A percentile compares a stretch with the other conserved stretches of the same genome.
Evolutionary conservation across 2,113 vertebrate species (phyloP).

Genomic region (Gallinago paraguaiae): DNA sequence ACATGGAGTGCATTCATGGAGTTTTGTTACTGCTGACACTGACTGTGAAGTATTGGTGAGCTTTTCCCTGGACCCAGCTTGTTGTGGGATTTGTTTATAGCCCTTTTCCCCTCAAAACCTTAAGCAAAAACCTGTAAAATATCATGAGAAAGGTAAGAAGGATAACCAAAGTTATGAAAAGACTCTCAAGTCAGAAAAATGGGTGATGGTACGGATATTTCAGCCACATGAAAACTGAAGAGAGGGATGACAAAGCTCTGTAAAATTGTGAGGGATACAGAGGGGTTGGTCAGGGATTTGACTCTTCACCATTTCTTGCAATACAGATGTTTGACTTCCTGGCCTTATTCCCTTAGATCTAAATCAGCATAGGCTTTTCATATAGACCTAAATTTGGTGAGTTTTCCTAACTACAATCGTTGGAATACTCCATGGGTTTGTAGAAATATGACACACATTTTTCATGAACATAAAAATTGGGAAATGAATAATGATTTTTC

Average conservation of each 20-base stretch:
- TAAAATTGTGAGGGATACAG: background rate
- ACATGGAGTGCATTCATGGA: background rate
- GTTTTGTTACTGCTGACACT: background rate
- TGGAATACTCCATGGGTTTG: background rate
- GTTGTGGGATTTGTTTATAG: background rate
- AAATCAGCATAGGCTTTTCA: background rate
- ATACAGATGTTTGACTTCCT: background rate
- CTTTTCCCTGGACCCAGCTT: background rate
- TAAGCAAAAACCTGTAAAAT: background rate
- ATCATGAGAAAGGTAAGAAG: background rate
- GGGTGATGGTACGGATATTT: background rate
- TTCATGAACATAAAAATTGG: background rate
- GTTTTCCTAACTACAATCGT: background rate
- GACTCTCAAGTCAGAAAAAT: background rate
- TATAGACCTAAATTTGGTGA: background rate
- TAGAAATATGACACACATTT: background rate
- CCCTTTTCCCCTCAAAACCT: background rate
- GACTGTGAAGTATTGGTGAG: background rate
- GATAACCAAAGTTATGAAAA: background rate
- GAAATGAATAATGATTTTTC: background rate
- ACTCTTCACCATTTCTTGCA: background rate
- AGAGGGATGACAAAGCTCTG: background rate
- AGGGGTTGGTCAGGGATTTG: background rate
- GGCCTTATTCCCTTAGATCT: background rate
- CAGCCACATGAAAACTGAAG: background rate